These are phyloP conservation scores for Sebastes paucispinis DNA, from an alignment of 2,797 vertebrate species.

Conservation along the genomic window DNA sequence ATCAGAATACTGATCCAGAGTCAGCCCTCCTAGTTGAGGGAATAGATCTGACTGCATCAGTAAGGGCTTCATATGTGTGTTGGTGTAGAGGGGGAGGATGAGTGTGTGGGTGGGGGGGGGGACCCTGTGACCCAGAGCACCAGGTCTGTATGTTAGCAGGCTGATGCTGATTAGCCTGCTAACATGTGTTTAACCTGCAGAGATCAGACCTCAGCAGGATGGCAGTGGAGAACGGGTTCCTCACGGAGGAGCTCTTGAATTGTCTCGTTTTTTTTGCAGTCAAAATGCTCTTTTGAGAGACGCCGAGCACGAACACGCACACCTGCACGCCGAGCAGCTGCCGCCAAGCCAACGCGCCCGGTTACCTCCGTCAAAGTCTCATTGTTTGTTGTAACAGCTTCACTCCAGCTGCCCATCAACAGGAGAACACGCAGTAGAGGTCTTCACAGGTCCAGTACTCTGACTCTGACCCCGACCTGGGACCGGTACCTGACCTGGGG, in stretches of 20 bases:
- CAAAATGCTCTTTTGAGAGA: background rate
- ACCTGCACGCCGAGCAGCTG: background rate
- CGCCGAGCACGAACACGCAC: background rate
- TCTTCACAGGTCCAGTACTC: background rate
- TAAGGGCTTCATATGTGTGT: background rate
- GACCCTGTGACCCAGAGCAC: slow-evolving; percentile 28
- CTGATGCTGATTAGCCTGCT: background rate
- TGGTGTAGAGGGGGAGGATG: background rate
- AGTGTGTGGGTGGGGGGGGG: background rate
- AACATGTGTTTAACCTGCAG: background rate
- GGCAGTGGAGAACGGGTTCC: slow-evolving; percentile 48
- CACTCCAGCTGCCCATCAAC: too few relatives aligned
- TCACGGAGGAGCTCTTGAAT: slow-evolving; percentile 26
- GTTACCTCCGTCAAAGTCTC: background rate
- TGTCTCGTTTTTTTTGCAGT: background rate
- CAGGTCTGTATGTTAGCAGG: background rate
- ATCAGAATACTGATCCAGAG: background rate
- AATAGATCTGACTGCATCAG: background rate
- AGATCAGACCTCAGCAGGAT: slow-evolving; percentile 9
- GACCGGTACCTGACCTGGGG: too few relatives aligned
- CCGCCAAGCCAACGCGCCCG: background rate
- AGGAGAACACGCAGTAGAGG: background rate
- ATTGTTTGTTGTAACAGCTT: background rate
- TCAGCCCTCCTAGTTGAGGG: background rate
- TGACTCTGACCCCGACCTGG: too few relatives aligned